phyloP scores from a whole-genome alignment of 2,113 vertebrate genomes.

The Willisornis vidua region DNA sequence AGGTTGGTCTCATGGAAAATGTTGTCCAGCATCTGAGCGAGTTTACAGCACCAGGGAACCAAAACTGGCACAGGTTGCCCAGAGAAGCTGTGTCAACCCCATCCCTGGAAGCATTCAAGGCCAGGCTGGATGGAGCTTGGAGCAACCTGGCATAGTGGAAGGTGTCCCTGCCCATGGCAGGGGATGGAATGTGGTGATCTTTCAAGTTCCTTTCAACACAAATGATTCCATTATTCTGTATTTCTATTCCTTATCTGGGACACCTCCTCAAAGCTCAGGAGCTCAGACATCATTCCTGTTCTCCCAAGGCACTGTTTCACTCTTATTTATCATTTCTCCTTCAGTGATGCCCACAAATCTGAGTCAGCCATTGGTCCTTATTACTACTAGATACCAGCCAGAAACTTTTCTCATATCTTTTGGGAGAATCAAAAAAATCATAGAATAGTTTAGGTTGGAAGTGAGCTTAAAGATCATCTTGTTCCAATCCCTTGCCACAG shows the following conservation, averaged over 20 bases:
- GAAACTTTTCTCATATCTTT: background rate
- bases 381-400: background rate
- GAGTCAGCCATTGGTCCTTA: accelerated
- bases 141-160: background rate
- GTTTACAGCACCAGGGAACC: background rate
- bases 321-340: background rate
- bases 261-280: background rate
- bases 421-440: background rate
- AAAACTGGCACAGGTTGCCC: background rate
- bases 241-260: background rate
- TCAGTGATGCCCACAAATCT: background rate
- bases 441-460: background rate
- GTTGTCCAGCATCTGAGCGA: background rate
- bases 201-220: background rate
- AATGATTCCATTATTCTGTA: background rate
- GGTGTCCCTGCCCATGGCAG: background rate
- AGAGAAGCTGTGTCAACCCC: background rate
- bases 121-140: background rate
- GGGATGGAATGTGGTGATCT: accelerated
- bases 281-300: background rate
- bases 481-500: accelerated
- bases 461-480: accelerated
- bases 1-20: background rate
- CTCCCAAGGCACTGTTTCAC: background rate
- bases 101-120: background rate